Evolutionary conservation across 2,888 invertebrate species (phyloP), one percentile per base, ranked within the genome.

Genomic region (Caradrina clavipalpis): DNA sequence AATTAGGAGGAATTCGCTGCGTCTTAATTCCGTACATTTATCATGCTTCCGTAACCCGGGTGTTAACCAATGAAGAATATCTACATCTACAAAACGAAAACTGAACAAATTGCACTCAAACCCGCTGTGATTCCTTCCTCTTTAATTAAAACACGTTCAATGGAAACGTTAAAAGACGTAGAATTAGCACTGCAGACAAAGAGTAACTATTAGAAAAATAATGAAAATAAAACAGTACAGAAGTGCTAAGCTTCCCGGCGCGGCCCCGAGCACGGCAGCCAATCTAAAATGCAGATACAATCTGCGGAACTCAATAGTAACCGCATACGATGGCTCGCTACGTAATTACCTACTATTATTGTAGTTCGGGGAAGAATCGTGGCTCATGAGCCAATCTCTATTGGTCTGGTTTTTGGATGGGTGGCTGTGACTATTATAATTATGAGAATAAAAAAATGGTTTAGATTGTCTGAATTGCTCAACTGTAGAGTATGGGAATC

Each of bases 281-380:
- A 88, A 88, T 88, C 82, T 88, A 85, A 88, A 88, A 86, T 88
- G 86, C 86, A 88, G 87, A 88, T 87, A 82, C 84, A 84, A 86
- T 88, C 83, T 82, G 69, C 59, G 69, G 69, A 76, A 76, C 78
- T 80, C 73, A 76, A 75, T 80, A 73, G 69, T 51, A 70, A 71
- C 78, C 70, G 74, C 69, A 80, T 56, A 65, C 68, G 64, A 49
- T 59, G 80, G 64, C 51, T 64, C 56, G 53, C 56, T 53, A 57
- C 51, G 78, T 78, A 71, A 80, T 80, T 81, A 81, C 59, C 51
- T 50, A 74, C 61, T 65, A 70, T 78, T 80, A 70, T 73, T 66
- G 42, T 66, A 65, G 53, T 66, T 51, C 11, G 22, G 13, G 17
- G 49, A 50, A 42, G n/a, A 66, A 17, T 69, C 50, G 59, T 31